phyloP scores from a whole-genome alignment of 1,140 invertebrate genomes.

The Brachionus rotundiformis region DNA sequence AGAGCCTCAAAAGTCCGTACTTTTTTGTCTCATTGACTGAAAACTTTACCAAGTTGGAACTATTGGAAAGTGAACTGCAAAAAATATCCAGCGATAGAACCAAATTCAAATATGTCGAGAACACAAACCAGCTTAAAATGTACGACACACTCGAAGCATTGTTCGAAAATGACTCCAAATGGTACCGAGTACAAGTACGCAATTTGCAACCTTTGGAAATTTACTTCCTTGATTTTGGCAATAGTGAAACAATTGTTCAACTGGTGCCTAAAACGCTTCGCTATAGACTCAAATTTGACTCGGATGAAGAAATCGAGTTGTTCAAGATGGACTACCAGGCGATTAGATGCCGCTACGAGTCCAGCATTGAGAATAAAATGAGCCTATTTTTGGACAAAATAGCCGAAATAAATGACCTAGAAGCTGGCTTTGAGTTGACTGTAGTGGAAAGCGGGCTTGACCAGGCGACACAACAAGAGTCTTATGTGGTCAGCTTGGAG shows the following conservation, averaged over 20 bases:
- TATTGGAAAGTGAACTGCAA: background rate
- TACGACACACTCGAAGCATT: conserved; percentile 20
- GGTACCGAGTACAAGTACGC: background rate
- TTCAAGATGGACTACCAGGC: conserved; percentile 21
- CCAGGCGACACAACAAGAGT: background rate
- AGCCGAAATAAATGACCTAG: background rate
- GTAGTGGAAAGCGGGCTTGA: background rate
- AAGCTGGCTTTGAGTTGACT: background rate
- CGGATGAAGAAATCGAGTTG: background rate
- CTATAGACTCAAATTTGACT: background rate
- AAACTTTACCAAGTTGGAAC: background rate
- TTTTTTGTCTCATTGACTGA: background rate
- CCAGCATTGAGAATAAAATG: background rate
- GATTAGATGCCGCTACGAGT: background rate
- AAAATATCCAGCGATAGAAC: background rate
- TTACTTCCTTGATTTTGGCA: conserved; percentile 37
- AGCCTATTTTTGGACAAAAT: conserved; percentile 6
- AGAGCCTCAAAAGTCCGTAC: background rate
- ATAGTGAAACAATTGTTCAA: background rate
- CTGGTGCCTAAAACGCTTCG: background rate
- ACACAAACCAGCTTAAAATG: background rate
- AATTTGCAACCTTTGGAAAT: background rate
- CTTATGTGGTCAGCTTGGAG: background rate
- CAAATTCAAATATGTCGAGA: background rate
- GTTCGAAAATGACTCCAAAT: conserved; percentile 1